Evolutionary conservation across 2,888 invertebrate species (phyloP).

Genomic region (Gymnoscelis rufifasciata): DNA sequence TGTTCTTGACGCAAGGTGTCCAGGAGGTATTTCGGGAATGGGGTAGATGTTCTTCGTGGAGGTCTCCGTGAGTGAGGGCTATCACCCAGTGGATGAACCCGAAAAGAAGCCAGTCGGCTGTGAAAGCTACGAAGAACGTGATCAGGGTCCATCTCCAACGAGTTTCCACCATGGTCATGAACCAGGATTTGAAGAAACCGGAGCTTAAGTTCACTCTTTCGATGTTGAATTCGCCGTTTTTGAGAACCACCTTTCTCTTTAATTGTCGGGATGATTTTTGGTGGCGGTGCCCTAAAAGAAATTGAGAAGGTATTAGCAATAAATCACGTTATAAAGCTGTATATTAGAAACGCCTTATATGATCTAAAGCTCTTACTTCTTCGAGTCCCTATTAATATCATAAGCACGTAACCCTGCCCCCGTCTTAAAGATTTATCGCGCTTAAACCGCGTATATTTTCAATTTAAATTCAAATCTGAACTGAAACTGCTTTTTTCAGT

Average conservation of each 20-base stretch:
- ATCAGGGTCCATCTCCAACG: slow-evolving; percentile 96
- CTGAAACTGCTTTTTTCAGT: no score
- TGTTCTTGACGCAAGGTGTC: slow-evolving; percentile 92
- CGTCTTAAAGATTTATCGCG: no score
- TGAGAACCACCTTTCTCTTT: slow-evolving; percentile 83
- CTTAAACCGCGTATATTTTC: no score
- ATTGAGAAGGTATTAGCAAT: background rate
- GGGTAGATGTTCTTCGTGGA: slow-evolving; percentile 82
- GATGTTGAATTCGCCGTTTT: slow-evolving; percentile 93
- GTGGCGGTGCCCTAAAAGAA: slow-evolving; percentile 29
- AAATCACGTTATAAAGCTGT: no score
- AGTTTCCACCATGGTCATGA: slow-evolving; percentile 89
- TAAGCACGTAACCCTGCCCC: no score
- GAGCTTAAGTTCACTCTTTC: slow-evolving; percentile 75
- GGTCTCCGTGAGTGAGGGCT: slow-evolving; percentile 92
- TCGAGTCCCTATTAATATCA: no score
- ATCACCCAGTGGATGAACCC: slow-evolving; percentile 95
- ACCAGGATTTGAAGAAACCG: slow-evolving; percentile 85
- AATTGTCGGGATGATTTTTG: slow-evolving; percentile 29
- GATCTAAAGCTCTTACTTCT: no score
- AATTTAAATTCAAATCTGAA: background rate
- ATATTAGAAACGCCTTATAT: no score
- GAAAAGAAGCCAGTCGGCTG: slow-evolving; percentile 92
- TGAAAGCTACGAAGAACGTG: slow-evolving; percentile 90
- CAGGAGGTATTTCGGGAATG: slow-evolving; percentile 78